Base-by-base conservation (phyloP, 2,888 invertebrate species). In the Thera britannica region DNA sequence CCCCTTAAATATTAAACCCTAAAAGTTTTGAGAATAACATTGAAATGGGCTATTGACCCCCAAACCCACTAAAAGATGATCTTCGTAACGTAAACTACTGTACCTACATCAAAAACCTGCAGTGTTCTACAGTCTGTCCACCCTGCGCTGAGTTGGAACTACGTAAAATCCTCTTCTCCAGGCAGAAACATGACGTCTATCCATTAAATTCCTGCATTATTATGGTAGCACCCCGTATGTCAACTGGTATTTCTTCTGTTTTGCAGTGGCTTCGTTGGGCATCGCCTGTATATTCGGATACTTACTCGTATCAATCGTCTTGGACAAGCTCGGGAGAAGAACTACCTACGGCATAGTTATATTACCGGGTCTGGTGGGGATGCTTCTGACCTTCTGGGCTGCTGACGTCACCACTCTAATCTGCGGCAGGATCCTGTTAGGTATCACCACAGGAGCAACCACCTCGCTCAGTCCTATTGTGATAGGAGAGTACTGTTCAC, bases 401-500 rank as follows among this genome's bases (percentile, higher is more conserved):
- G 49, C n/a, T 52, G 9, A 52, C 34, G 34, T 52, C 52, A 52
- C 9, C 8, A 52, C 52, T 34, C 52, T 52, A 8, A 9, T 52
- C 8, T 52, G 52, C 8, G 52, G 52, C 7, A 52, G 52, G 8
- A 0, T 34, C 7, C 7, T 52, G 34, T 9, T 8, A 23, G 52
- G 52, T 34, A 9, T 52, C 3, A 34, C 52, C 8, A 52, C 34
- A 2, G 52, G 52, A 34, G 23, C 52, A 2, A 34, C 34, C 23
- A 8, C 8, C 3, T 2, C 8, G 8, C 8, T 52, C 34, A 34
- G 52, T 2, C 2, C 52, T 9, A n/a, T 52, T 34, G 9, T 52
- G 34, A 52, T 52, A 23, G 52, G 52, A 34, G 52, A 52, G 52
- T 52, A 52, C 52, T 52, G 52, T 34, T 52, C 52, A 34, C 52